A percentile compares a stretch with the other conserved stretches of the same genome.
Conservation (phyloP, 2,113 vertebrate species). For the Dasyornis broadbenti region DNA sequence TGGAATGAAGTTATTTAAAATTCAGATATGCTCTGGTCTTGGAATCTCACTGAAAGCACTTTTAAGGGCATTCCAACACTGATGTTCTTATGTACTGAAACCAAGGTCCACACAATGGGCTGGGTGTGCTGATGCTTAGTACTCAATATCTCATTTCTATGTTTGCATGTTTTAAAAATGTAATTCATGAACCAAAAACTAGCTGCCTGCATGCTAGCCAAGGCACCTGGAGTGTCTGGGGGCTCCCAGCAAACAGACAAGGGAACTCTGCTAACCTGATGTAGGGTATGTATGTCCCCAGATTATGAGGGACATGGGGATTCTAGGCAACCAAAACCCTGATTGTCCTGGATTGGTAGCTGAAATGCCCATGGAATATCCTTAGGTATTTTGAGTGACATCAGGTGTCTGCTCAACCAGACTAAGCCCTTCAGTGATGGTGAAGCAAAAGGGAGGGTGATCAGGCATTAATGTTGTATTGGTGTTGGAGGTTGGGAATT, state of each 20-base stretch:
- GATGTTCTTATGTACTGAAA: neutral
- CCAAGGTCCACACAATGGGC: neutral
- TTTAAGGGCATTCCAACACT: neutral
- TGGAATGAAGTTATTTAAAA: neutral
- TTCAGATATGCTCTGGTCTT: neutral
- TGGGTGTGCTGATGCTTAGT: neutral
- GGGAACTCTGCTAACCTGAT: neutral
- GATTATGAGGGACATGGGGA: too few relatives aligned
- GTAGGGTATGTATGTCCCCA: neutral
- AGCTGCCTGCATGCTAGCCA: neutral
- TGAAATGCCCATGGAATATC: neutral
- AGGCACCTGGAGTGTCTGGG: neutral
- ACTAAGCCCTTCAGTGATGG: neutral
- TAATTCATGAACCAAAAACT: neutral
- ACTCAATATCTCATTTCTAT: neutral
- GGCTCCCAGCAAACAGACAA: neutral
- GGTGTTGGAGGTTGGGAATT: too few relatives aligned
- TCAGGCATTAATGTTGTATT: neutral
- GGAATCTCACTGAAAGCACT: neutral
- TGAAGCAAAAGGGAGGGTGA: neutral
- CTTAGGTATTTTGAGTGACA: neutral
- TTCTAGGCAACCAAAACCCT: neutral
- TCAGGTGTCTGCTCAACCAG: neutral
- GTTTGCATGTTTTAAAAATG: neutral
- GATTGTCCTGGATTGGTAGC: neutral